Conservation (phyloP, 2,113 vertebrate genomes). For the Cyprinus carpio region DNA sequence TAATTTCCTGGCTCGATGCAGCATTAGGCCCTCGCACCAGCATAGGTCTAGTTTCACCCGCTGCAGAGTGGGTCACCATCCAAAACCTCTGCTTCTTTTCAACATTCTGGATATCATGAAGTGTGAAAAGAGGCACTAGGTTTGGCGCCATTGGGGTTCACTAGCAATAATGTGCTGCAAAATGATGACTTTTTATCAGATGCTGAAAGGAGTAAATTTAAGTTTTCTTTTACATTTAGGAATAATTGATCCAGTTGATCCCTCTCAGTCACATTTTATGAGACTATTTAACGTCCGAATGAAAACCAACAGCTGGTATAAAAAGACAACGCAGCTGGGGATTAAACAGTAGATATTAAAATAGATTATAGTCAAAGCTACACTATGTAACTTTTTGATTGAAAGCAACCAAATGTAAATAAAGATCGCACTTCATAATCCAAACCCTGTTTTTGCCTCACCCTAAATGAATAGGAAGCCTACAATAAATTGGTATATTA, state of each 20-base stretch:
- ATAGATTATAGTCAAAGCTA: neutral
- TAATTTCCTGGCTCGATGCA: slow-evolving; percentile 42
- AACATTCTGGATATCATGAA: neutral
- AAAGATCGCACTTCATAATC: neutral
- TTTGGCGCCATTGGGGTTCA: neutral
- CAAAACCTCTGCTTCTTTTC: slow-evolving; percentile 1
- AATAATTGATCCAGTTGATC: neutral
- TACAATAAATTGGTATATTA: neutral
- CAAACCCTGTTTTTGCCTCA: neutral
- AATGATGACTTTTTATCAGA: neutral
- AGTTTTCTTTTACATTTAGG: neutral
- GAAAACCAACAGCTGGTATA: no score
- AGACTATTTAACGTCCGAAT: no score
- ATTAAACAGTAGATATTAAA: neutral
- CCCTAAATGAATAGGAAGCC: no score
- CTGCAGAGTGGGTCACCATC: slow-evolving; percentile 29
- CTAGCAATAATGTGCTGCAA: slow-evolving; percentile 10
- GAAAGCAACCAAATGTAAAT: neutral
- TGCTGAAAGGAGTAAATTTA: neutral
- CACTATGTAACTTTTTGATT: neutral
- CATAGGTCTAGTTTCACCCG: slow-evolving; percentile 22
- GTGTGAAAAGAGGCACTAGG: neutral
- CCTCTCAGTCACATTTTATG: neutral
- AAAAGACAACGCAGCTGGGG: no score
- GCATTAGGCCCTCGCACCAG: neutral